These are phyloP conservation scores for Drosophila yakuba DNA, from an alignment of 1,140 invertebrate species.

Conservation along the genomic window DNA sequence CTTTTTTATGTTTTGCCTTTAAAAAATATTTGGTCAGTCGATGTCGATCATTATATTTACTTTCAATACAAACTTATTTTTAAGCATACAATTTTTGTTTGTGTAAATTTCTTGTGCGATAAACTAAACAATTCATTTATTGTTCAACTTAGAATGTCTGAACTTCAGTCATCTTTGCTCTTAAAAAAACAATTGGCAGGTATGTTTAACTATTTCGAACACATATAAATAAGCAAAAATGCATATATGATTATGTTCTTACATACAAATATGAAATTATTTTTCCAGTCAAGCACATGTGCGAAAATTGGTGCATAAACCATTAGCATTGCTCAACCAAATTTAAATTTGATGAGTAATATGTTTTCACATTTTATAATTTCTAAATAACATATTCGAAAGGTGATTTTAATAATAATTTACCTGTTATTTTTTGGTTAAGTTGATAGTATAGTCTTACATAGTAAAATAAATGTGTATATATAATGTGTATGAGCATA, in stretches of 20 bases:
- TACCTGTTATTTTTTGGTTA: too few species aligned
- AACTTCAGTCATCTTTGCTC: slow-evolving; percentile 96
- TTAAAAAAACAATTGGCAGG: slow-evolving; percentile 98
- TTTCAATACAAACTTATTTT: slow-evolving; percentile 12
- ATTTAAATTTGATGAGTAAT: too few species aligned
- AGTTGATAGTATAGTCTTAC: too few species aligned
- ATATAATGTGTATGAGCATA: too few species aligned
- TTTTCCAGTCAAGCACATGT: too few species aligned
- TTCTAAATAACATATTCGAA: too few species aligned
- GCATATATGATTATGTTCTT: not conserved
- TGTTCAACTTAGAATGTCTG: slow-evolving; percentile 89
- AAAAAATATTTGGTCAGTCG: slow-evolving; percentile 43
- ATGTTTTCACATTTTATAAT: too few species aligned
- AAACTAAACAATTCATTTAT: slow-evolving; percentile 11
- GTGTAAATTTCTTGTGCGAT: slow-evolving; percentile 41
- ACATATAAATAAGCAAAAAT: not conserved
- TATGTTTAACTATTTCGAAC: slow-evolving; percentile 84
- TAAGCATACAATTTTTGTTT: slow-evolving; percentile 46
- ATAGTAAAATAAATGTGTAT: too few species aligned
- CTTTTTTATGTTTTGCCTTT: slow-evolving; percentile 24
- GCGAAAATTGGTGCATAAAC: too few species aligned
- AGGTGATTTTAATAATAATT: too few species aligned
- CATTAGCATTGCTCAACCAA: too few species aligned
- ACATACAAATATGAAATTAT: not conserved
- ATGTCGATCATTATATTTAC: slow-evolving; percentile 43